Conservation (phyloP, 2,797 vertebrate species). For the Gadopsis marmoratus region DNA sequence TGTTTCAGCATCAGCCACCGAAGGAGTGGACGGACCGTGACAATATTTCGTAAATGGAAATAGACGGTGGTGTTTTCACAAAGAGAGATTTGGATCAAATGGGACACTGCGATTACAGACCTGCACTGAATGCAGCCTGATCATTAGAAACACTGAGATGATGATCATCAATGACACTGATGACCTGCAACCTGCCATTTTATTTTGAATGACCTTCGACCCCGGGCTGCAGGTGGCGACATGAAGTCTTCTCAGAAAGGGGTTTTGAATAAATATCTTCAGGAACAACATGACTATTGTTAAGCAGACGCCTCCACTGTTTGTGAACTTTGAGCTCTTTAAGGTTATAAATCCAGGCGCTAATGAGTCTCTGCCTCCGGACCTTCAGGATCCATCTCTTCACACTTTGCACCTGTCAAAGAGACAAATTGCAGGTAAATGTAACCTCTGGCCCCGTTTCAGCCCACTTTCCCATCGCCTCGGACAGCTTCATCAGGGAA, state of each 20-base stretch:
- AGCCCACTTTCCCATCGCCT: slow-evolving; percentile 51
- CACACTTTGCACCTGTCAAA: slow-evolving; percentile 53
- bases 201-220: neutral
- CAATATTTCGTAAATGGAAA: too few relatives aligned
- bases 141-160: neutral
- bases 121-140: neutral
- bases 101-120: too few relatives aligned
- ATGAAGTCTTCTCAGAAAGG: neutral
- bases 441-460: slow-evolving; percentile 47
- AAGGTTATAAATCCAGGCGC: slow-evolving; percentile 23
- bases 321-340: slow-evolving; percentile 5
- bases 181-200: neutral
- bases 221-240: neutral
- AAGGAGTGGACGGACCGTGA: too few relatives aligned
- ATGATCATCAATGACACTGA: neutral
- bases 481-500: slow-evolving; percentile 11
- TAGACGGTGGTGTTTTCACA: too few relatives aligned
- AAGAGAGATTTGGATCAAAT: too few relatives aligned
- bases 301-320: neutral
- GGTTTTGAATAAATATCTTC: too few relatives aligned
- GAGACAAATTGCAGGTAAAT: slow-evolving; percentile 65
- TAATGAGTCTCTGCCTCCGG: slow-evolving; percentile 30
- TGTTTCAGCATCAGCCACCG: too few relatives aligned
- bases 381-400: slow-evolving; percentile 54
- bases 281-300: too few relatives aligned